These are phyloP conservation scores for Antennarius maculatus DNA, from an alignment of 2,797 vertebrate genomes.

Conservation along the genomic window DNA sequence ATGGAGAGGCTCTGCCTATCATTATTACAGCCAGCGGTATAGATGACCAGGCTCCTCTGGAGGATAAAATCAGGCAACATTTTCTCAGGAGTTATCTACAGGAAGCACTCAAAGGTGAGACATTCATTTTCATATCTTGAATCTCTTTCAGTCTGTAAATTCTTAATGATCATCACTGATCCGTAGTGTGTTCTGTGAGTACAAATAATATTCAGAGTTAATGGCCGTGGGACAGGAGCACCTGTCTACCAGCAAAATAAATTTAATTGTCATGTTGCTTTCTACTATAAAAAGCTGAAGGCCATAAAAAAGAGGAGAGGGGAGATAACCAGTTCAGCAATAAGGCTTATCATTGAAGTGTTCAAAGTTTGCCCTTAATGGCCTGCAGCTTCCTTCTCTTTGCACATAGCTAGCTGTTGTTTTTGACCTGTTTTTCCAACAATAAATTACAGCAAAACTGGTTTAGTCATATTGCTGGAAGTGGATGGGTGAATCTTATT, in stretches of 20 bases:
- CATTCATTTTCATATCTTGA: constrained; percentile 3
- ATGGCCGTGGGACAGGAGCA: constrained; percentile 18
- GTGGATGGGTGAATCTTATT: not conserved
- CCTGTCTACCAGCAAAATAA: constrained; percentile 6
- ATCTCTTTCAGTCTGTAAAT: not conserved
- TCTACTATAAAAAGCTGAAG: constrained; percentile 55
- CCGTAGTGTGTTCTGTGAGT: not conserved
- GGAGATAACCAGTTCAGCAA: not conserved
- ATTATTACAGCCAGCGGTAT: constrained; percentile 91
- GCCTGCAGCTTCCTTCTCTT: not conserved
- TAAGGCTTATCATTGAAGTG: constrained; percentile 5
- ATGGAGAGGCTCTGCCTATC: constrained; percentile 82
- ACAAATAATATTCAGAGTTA: constrained; percentile 7
- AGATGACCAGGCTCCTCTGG: constrained; percentile 85
- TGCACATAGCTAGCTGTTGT: constrained; percentile 7
- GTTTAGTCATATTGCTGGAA: not conserved
- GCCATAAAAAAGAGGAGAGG: constrained; percentile 56
- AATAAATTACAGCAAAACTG: not conserved
- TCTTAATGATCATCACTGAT: not conserved
- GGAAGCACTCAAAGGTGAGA: constrained; percentile 91
- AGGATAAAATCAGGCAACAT: constrained; percentile 87
- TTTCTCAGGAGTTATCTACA: constrained; percentile 88
- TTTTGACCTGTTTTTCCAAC: not conserved
- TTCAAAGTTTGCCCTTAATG: constrained; percentile 45
- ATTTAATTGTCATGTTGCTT: constrained; percentile 52